A percentile compares a stretch with the other conserved stretches of the same genome.
These are phyloP conservation scores for Ptychodera flava DNA, from an alignment of 35 echinoderm and acorn worm species.

Conservation along the genomic window DNA sequence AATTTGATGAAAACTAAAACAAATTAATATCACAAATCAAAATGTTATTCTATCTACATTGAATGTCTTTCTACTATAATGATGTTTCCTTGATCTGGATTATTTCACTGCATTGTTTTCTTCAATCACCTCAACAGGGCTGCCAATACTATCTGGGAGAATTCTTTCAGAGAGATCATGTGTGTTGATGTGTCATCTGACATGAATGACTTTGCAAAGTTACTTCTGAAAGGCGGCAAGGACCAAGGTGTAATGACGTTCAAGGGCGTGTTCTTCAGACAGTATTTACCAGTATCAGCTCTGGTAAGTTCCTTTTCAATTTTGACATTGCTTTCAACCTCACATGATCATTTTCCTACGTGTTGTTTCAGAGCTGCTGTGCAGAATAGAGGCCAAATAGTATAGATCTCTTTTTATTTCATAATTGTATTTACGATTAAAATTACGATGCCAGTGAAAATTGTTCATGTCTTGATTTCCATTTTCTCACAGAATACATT, in stretches of 20 bases:
- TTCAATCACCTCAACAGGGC: too few relatives aligned
- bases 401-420: conserved; percentile 4
- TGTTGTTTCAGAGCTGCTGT: not conserved
- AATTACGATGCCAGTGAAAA: too few relatives aligned
- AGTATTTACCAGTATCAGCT: conserved; percentile 65
- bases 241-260: conserved; percentile 29
- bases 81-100: too few relatives aligned
- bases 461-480: too few relatives aligned
- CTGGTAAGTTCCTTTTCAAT: conserved; percentile 31
- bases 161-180: conserved; percentile 52
- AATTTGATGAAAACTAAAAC: too few relatives aligned
- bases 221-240: conserved; percentile 19
- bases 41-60: too few relatives aligned
- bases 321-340: not conserved
- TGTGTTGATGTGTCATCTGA: conserved; percentile 63
- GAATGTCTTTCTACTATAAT: too few relatives aligned
- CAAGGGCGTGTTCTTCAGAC: conserved; percentile 56
- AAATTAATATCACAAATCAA: too few relatives aligned
- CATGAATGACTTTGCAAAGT: conserved; percentile 65
- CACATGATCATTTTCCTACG: not conserved
- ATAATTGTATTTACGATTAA: not conserved
- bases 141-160: conserved; percentile 46
- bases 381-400: not conserved
- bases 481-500: conserved; percentile 56
- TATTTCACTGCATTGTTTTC: too few relatives aligned